Evolutionary conservation across 2,888 invertebrate species (phyloP).

Genomic region (Alentia gelatinosa): DNA sequence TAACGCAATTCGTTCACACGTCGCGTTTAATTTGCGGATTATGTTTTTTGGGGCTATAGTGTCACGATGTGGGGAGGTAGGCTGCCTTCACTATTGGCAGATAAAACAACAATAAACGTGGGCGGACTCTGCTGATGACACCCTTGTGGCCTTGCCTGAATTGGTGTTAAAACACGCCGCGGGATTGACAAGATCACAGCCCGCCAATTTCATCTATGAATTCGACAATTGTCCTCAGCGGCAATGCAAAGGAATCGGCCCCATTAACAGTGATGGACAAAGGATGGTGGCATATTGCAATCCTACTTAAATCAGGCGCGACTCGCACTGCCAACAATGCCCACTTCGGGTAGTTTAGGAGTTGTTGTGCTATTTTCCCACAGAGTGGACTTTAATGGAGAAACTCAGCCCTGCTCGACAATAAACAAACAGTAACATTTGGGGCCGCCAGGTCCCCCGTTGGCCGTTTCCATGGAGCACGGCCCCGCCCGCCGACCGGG

Average conservation of each 20-base stretch:
- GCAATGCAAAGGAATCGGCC: neutral
- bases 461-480: conserved; percentile 2
- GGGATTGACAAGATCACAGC: neutral
- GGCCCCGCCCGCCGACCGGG: conserved; percentile 7
- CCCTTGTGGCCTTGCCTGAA: too few species aligned
- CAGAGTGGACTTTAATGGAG: conserved; percentile 32
- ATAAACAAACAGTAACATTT: conserved; percentile 43
- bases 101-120: neutral
- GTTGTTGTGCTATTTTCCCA: neutral
- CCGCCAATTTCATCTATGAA: neutral
- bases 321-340: neutral
- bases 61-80: neutral
- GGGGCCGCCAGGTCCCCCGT: neutral
- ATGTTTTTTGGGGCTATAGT: neutral
- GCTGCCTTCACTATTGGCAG: neutral
- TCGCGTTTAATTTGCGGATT: neutral
- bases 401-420: neutral
- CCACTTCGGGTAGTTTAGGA: neutral
- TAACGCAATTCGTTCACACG: neutral
- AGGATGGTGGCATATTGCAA: neutral
- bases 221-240: neutral
- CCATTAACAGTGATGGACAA: neutral
- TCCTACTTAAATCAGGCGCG: neutral
- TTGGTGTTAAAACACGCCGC: neutral
- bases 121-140: neutral